Conservation (phyloP, 1,140 invertebrate species). For the Pseudoatta argentina region DNA sequence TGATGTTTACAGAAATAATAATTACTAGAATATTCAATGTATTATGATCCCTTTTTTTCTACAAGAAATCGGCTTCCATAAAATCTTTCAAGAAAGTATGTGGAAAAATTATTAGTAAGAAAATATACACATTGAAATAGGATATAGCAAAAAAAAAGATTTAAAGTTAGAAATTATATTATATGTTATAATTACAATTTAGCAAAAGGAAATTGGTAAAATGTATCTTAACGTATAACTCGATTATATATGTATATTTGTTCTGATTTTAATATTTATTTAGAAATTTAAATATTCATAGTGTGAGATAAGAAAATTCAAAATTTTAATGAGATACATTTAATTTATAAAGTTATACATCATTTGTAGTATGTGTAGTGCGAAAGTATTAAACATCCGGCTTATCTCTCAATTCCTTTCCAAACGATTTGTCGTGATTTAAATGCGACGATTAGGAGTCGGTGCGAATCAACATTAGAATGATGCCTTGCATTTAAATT, state of each 20-base stretch:
- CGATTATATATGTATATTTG: neutral
- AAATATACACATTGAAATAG: neutral
- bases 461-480: constrained; percentile 38
- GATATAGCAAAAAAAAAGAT: neutral
- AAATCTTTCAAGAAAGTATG: neutral
- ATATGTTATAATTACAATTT: constrained; percentile 1
- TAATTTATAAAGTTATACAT: neutral
- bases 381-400: neutral
- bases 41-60: neutral
- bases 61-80: neutral
- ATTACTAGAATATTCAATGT: neutral
- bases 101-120: neutral
- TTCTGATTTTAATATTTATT: neutral
- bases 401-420: neutral
- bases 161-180: neutral
- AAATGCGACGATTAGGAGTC: constrained; percentile 37
- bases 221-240: neutral
- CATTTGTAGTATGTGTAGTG: neutral
- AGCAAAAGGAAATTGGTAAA: neutral
- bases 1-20: constrained; percentile 37
- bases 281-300: constrained; percentile 10
- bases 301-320: neutral
- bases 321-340: neutral
- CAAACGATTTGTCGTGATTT: constrained; percentile 44
- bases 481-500: constrained; percentile 43